phyloP scores from a whole-genome alignment of 1,140 invertebrate species.

The Pristionchus pacificus region DNA sequence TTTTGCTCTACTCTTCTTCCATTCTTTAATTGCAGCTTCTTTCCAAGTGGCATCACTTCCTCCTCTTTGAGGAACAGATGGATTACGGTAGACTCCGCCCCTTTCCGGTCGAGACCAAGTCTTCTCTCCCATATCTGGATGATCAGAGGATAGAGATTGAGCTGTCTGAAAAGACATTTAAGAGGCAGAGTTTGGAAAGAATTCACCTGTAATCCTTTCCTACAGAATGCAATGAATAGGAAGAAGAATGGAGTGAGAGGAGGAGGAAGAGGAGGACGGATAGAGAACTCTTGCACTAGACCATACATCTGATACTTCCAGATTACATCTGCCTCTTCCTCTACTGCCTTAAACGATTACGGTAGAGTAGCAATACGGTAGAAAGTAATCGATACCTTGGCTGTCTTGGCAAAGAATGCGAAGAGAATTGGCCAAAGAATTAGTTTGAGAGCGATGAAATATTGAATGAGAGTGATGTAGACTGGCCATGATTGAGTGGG shows the following conservation, averaged over 20 bases:
- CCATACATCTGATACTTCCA: constrained; percentile 45
- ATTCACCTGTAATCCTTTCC: constrained; percentile 10
- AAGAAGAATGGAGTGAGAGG: constrained; percentile 49
- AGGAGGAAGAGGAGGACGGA: constrained; percentile 49
- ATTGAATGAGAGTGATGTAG: constrained; percentile 43
- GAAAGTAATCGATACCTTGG: too few relatives aligned
- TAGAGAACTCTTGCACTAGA: constrained; percentile 30
- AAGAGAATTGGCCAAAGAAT: constrained; percentile 52
- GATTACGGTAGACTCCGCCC: constrained; percentile 41
- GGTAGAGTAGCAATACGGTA: too few relatives aligned
- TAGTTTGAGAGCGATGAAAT: constrained; percentile 49
- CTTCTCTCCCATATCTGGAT: constrained; percentile 30
- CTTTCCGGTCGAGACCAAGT: constrained; percentile 8
- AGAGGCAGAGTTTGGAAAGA: constrained; percentile 17
- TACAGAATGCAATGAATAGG: constrained; percentile 29
- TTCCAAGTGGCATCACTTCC: constrained; percentile 24
- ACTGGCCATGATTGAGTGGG: constrained; percentile 40
- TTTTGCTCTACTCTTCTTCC: constrained; percentile 10
- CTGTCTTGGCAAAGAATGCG: constrained; percentile 52
- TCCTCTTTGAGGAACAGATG: constrained; percentile 37
- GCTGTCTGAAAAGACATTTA: constrained; percentile 8
- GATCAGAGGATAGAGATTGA: constrained; percentile 23
- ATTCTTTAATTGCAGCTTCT: constrained; percentile 28
- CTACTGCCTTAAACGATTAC: too few relatives aligned
- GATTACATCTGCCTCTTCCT: constrained; percentile 51